These are phyloP conservation scores for Gadopsis marmoratus DNA, from an alignment of 2,797 vertebrate genomes.

Conservation along the genomic window DNA sequence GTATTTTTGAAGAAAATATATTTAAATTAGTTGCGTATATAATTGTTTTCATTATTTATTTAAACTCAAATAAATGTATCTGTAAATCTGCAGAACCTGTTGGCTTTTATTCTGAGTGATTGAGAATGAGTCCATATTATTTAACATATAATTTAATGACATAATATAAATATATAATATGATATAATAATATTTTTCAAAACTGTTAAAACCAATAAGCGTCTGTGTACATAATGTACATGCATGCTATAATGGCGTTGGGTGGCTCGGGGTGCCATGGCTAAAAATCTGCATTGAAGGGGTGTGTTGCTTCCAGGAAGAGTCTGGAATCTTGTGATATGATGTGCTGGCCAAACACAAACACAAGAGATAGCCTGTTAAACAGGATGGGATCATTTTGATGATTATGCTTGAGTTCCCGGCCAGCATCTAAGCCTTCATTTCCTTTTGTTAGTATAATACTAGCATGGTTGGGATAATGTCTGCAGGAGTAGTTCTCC, in stretches of 20 bases:
- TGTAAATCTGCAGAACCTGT: no score
- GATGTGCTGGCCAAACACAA: slow-evolving; percentile 14
- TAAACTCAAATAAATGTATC: no score
- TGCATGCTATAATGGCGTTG: background rate
- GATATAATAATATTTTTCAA: background rate
- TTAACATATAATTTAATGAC: background rate
- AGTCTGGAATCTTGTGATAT: slow-evolving; percentile 8
- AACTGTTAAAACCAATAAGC: background rate
- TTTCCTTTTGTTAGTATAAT: slow-evolving; percentile 57
- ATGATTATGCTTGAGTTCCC: slow-evolving; percentile 41
- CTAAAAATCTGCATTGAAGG: no score
- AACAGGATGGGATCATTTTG: slow-evolving; percentile 41
- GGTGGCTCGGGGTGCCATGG: background rate
- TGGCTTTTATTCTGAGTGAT: no score
- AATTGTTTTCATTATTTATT: no score
- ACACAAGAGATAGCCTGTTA: slow-evolving; percentile 33
- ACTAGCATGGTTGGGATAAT: slow-evolving; percentile 42
- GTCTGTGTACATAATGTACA: background rate
- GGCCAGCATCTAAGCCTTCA: slow-evolving; percentile 45
- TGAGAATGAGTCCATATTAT: background rate
- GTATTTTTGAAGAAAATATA: no score
- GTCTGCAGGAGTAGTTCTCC: slow-evolving; percentile 34
- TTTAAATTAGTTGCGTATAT: no score
- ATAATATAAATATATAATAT: no score
- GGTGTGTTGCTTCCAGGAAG: slow-evolving; percentile 19